Conservation (phyloP, 1,140 invertebrate genomes). For the Drosophila persimilis region DNA sequence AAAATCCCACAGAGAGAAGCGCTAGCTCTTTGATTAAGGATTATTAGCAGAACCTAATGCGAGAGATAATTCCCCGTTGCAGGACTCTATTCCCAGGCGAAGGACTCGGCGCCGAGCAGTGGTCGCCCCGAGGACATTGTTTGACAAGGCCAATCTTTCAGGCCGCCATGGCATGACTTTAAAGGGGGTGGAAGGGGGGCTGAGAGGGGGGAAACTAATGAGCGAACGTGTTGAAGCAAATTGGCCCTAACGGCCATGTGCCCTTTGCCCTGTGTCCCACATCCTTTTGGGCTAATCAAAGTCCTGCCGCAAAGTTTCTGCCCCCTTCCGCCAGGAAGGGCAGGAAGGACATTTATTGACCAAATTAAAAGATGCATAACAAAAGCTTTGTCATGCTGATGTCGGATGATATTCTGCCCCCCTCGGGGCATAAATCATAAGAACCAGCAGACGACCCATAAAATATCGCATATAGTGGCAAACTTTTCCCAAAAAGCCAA, state of each 20-base stretch:
- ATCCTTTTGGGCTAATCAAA: slow-evolving; percentile 33
- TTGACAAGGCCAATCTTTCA: slow-evolving; percentile 29
- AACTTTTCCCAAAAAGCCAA: slow-evolving; percentile 27
- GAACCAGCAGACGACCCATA: slow-evolving; percentile 12
- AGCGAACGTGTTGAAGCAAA: slow-evolving; percentile 58
- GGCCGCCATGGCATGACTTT: neutral
- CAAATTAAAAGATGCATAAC: slow-evolving; percentile 64
- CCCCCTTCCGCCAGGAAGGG: neutral
- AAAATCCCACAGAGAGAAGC: too few species aligned
- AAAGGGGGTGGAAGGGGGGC: neutral
- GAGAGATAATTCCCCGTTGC: too few species aligned
- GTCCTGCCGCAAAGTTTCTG: neutral
- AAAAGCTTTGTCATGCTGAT: slow-evolving; percentile 52
- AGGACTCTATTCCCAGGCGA: too few species aligned
- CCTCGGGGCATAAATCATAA: slow-evolving; percentile 55
- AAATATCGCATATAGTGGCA: slow-evolving; percentile 37
- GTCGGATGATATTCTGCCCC: slow-evolving; percentile 18
- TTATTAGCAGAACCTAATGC: too few species aligned
- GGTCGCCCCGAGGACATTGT: slow-evolving; percentile 40
- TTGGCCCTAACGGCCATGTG: slow-evolving; percentile 45
- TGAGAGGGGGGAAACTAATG: slow-evolving; percentile 31
- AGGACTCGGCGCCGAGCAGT: neutral
- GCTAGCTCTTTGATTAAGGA: too few species aligned
- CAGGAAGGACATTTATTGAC: slow-evolving; percentile 51
- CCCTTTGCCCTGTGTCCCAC: slow-evolving; percentile 3